Base-by-base conservation (phyloP, 2,797 vertebrate species). In the Notolepis coatsorum region DNA sequence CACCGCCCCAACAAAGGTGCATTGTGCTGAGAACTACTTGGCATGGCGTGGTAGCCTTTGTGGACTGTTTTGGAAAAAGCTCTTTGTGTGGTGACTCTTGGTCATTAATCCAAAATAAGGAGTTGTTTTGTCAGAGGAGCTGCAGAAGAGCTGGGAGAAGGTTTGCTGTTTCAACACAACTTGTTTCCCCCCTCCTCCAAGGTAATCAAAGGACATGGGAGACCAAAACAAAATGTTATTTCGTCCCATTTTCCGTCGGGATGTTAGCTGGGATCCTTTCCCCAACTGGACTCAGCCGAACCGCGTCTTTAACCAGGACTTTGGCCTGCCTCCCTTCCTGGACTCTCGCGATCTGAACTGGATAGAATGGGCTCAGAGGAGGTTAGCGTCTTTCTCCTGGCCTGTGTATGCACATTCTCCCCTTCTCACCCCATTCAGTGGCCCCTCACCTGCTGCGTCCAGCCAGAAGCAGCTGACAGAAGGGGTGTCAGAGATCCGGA, bases 281-380 rank as follows among this genome's bases (percentile, higher is more conserved):
- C 80, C 70, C 13, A 86, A 90, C 68, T 88, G 88, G 86, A 84
- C 84, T 0, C 77, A 86, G 69, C 85, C 91, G 2, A 85, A 56
- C 15, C 82, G 84, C 35, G 78, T 89, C 60, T 88, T 81, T 38
- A 56, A 82, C 0, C 84, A 85, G 66, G 89, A 92, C 46, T 84
- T 85, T n/a, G 89, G 90, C 42, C 79, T 92, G n/a, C 89, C 89
- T 41, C 87, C 89, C 12, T 88, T 90, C 61, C 75, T 90, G 71
- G 90, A 91, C 5, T 77, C 84, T 0, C 27, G 62, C 0, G 88
- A 91, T 50, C 54, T 89, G 62, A 85, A 86, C 75, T 93, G 91
- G 92, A 61, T 92, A 2, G 76, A 88, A 56, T 92, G 92, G 90
- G 87, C 89, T 0, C 85, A 84, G 74, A 87, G 24, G 51, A 85